Conservation (phyloP, 2,888 invertebrate genomes). For the Melikaiella ostensackeni region DNA sequence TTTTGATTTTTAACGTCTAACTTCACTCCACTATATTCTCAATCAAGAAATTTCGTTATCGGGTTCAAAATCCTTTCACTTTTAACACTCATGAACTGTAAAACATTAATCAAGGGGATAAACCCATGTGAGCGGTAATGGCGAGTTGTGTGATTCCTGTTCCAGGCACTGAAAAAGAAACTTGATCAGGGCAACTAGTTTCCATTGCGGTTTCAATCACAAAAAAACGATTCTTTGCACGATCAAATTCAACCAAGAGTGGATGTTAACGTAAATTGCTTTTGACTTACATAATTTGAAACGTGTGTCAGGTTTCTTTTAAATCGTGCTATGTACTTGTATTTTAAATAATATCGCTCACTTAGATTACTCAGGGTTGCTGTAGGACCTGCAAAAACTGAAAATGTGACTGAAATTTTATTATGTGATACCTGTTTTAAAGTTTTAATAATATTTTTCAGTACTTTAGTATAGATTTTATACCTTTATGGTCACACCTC, state of each 20-base stretch:
- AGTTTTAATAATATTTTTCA: too few species aligned
- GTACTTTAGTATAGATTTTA: too few species aligned
- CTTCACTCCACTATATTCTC: too few species aligned
- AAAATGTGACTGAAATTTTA: too few species aligned
- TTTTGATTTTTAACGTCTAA: too few species aligned
- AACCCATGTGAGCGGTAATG: not conserved
- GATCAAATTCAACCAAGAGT: slow-evolving; percentile 20
- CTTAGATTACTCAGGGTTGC: too few species aligned
- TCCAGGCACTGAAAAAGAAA: not conserved
- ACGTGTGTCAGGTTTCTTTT: not conserved
- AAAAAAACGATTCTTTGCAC: not conserved
- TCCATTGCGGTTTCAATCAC: not conserved
- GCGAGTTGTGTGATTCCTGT: slow-evolving; percentile 14
- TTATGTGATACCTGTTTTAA: too few species aligned
- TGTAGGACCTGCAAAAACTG: too few species aligned
- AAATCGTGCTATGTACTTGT: not conserved
- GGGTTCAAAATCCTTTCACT: not conserved
- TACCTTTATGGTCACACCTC: too few species aligned
- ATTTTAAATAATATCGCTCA: not conserved
- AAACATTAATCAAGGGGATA: not conserved
- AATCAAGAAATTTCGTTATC: slow-evolving; percentile 15
- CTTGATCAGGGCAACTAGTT: slow-evolving; percentile 1
- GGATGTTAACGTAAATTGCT: slow-evolving; percentile 27
- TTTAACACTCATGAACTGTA: slow-evolving; percentile 8
- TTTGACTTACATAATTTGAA: slow-evolving; percentile 22